Evolutionary conservation across 2,888 invertebrate genomes (phyloP).

Genomic region (Tipula helvola): DNA sequence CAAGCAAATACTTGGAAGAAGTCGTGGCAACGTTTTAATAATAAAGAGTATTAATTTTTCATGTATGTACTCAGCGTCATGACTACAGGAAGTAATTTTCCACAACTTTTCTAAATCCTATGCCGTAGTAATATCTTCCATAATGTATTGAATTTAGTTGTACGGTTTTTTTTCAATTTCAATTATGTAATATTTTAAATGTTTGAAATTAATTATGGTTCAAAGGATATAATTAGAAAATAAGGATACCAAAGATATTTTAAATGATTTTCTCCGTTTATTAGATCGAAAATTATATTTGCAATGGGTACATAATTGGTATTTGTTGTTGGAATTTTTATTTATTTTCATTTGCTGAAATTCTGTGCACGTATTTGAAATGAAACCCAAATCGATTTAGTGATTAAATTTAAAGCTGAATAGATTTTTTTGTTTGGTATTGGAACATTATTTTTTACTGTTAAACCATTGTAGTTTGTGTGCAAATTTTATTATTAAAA

Average conservation of each 20-base stretch:
- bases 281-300: not conserved
- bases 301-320: not conserved
- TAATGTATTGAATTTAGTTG: not conserved
- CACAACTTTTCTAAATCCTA: not conserved
- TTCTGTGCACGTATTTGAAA: not conserved
- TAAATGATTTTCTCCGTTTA: not conserved
- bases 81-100: not conserved
- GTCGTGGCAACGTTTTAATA: not conserved
- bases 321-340: not conserved
- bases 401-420: not conserved
- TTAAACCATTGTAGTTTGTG: too few species aligned
- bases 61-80: not conserved
- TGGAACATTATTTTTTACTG: not conserved
- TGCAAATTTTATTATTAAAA: too few species aligned
- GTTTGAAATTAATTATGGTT: not conserved
- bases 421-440: not conserved
- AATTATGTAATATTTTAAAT: not conserved
- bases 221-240: slow-evolving; percentile 4
- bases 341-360: not conserved
- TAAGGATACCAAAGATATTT: not conserved
- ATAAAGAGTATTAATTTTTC: not conserved
- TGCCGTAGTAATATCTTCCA: not conserved
- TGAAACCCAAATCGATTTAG: not conserved
- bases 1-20: not conserved
- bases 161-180: not conserved